A percentile compares a stretch with the other conserved stretches of the same genome.
Evolutionary conservation across 2,888 invertebrate species (phyloP).

Genomic region (Didymodactylos carnosus): DNA sequence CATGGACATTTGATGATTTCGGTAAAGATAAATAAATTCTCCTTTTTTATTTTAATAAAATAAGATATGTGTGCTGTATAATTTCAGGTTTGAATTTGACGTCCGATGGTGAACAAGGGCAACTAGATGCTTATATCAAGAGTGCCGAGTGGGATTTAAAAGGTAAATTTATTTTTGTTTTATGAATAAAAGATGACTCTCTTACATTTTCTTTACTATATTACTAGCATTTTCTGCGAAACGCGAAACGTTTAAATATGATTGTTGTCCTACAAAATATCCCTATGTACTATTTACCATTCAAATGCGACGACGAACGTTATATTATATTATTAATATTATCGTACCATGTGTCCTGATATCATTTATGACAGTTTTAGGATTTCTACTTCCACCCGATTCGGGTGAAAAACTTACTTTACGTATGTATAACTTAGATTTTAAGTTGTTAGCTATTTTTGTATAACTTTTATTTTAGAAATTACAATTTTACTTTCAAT

Average conservation of each 20-base stretch:
- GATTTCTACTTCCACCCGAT: slow-evolving; percentile 12
- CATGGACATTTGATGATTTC: background rate
- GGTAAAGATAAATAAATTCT: background rate
- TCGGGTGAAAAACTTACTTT: slow-evolving; percentile 13
- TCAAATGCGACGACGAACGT: slow-evolving; percentile 9
- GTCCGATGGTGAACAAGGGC: slow-evolving; percentile 3
- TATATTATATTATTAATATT: slow-evolving; percentile 11
- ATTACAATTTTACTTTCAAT: slow-evolving; percentile 11
- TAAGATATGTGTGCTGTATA: background rate
- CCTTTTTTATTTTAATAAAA: no score
- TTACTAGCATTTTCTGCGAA: background rate
- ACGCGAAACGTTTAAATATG: slow-evolving; percentile 2
- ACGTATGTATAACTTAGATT: background rate
- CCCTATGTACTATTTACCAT: slow-evolving; percentile 13
- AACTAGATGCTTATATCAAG: slow-evolving; percentile 11
- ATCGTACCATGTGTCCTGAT: slow-evolving; percentile 11
- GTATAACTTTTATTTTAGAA: no score
- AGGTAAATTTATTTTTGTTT: background rate
- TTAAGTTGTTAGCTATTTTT: background rate
- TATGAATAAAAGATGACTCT: background rate
- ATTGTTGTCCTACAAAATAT: slow-evolving; percentile 12
- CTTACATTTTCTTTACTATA: background rate
- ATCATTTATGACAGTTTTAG: slow-evolving; percentile 11
- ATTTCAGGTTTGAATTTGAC: slow-evolving; percentile 6
- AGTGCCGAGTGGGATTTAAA: slow-evolving; percentile 11